phyloP scores from a whole-genome alignment of 2,888 invertebrate species.

The Drosophila robusta region DNA sequence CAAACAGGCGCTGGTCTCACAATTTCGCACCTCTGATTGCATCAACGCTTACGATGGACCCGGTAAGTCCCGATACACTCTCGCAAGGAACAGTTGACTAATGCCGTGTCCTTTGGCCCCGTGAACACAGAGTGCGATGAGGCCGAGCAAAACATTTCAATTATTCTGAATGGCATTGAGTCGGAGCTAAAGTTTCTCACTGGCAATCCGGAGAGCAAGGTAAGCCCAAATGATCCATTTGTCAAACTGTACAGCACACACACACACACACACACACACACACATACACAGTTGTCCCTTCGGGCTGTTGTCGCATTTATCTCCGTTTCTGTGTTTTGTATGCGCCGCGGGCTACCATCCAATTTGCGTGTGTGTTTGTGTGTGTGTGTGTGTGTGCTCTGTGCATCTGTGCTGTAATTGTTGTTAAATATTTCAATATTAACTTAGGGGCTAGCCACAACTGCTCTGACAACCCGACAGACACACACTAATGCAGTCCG shows the following conservation, averaged over 20 bases:
- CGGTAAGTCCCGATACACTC: constrained; percentile 86
- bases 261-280: neutral
- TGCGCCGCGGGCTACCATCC: neutral
- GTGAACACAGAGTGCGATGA: constrained; percentile 87
- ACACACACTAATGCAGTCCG: neutral
- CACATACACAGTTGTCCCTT: constrained; percentile 3
- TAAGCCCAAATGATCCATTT: constrained; percentile 53
- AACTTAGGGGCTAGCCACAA: constrained; percentile 33
- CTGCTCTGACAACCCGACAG: neutral
- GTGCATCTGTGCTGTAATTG: constrained; percentile 48
- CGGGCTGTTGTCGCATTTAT: constrained; percentile 6
- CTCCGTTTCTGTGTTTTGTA: constrained; percentile 21
- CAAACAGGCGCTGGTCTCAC: constrained; percentile 93
- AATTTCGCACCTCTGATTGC: constrained; percentile 97
- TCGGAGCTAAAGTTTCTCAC: constrained; percentile 95
- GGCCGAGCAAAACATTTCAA: constrained; percentile 94
- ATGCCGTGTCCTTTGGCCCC: neutral
- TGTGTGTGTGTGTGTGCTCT: neutral
- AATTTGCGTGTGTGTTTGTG: constrained; percentile 5
- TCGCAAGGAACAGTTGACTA: neutral
- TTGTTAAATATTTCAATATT: constrained; percentile 65
- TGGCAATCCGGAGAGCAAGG: constrained; percentile 83
- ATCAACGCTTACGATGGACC: constrained; percentile 97
- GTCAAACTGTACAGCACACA: constrained; percentile 16
- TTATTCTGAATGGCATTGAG: constrained; percentile 96